Conservation (phyloP, 1,140 invertebrate species). For the Nymphalis io region DNA sequence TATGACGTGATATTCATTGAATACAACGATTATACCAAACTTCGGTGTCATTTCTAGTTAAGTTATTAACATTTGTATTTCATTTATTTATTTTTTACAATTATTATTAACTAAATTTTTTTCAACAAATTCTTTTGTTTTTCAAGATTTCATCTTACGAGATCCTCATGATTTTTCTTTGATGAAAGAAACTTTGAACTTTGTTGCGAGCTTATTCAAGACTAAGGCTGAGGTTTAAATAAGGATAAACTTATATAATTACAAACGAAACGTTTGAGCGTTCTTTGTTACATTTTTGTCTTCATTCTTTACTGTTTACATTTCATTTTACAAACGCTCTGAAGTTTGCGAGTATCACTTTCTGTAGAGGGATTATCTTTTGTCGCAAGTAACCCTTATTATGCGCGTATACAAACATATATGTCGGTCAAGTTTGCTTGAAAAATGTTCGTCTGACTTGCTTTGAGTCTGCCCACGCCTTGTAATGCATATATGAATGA, state of each 20-base stretch:
- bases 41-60: too few relatives aligned
- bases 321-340: slow-evolving; percentile 7
- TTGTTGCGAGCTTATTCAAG: neutral
- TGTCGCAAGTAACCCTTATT: slow-evolving; percentile 8
- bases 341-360: neutral
- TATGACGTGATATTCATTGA: too few relatives aligned
- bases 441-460: too few relatives aligned
- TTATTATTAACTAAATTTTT: too few relatives aligned
- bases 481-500: too few relatives aligned
- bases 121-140: too few relatives aligned
- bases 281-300: slow-evolving; percentile 14
- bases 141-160: too few relatives aligned
- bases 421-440: neutral
- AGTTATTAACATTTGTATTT: too few relatives aligned
- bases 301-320: slow-evolving; percentile 18
- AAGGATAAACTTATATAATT: slow-evolving; percentile 36
- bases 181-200: slow-evolving; percentile 16
- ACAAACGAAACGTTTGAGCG: slow-evolving; percentile 9
- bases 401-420: neutral
- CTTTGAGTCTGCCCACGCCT: too few relatives aligned
- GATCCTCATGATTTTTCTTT: slow-evolving; percentile 5
- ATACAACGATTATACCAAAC: too few relatives aligned
- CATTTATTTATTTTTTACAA: too few relatives aligned
- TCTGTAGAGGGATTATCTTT: neutral
- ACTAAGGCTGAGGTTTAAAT: slow-evolving; percentile 30